These are phyloP conservation scores for Phengaris arion DNA, from an alignment of 2,888 invertebrate species.

Conservation along the genomic window DNA sequence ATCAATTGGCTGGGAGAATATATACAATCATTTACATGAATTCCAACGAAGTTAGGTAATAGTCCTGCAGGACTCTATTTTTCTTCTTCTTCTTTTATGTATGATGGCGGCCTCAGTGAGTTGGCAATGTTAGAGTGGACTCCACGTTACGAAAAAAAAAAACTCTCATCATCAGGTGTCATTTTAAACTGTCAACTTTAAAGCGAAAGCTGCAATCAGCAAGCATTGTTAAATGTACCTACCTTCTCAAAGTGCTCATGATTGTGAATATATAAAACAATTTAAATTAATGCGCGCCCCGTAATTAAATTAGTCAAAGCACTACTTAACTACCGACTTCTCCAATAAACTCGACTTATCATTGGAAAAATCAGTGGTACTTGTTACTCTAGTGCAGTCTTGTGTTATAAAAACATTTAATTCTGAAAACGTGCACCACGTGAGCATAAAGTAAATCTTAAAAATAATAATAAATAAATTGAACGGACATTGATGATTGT, in stretches of 20 bases:
- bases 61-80: too few relatives aligned
- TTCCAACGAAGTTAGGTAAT: too few relatives aligned
- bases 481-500: neutral
- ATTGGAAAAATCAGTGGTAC: neutral
- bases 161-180: too few relatives aligned
- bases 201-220: too few relatives aligned
- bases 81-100: too few relatives aligned
- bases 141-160: too few relatives aligned
- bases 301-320: conserved; percentile 4
- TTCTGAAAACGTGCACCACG: neutral
- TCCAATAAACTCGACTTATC: neutral
- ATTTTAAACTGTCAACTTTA: too few relatives aligned
- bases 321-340: neutral
- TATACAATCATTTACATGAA: too few relatives aligned
- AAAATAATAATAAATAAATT: neutral
- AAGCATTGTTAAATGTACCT: too few relatives aligned
- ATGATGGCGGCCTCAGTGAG: too few relatives aligned
- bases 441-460: neutral
- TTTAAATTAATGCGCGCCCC: neutral
- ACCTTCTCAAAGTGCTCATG: neutral
- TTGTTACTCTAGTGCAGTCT: neutral
- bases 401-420: neutral
- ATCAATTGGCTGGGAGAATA: too few relatives aligned
- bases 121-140: too few relatives aligned
- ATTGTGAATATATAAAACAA: neutral